phyloP scores from a whole-genome alignment of 2,113 vertebrate genomes.

The Ranitomeya imitator region DNA sequence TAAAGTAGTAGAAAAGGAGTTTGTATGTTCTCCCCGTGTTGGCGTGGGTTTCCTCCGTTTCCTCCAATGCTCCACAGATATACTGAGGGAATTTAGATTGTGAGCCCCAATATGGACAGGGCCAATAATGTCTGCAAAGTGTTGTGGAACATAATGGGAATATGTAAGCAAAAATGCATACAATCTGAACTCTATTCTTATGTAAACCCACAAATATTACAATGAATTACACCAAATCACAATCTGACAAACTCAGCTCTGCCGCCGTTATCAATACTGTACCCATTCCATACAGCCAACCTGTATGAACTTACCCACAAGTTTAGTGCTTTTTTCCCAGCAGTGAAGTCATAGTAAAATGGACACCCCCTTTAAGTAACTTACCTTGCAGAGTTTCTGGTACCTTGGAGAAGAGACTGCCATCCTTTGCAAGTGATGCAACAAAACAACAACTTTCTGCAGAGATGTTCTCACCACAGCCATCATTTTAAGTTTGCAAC shows the following conservation, averaged over 20 bases:
- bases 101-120: too few species aligned
- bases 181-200: not conserved
- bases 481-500: constrained; percentile 99
- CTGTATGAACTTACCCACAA: not conserved
- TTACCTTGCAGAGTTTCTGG: constrained; percentile 99
- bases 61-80: too few species aligned
- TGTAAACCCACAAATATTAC: not conserved
- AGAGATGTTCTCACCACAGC: constrained; percentile 98
- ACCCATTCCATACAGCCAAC: not conserved
- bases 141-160: too few species aligned
- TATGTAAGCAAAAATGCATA: not conserved
- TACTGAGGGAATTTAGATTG: too few species aligned
- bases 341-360: not conserved
- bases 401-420: constrained; percentile 98
- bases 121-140: too few species aligned
- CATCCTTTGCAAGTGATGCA: constrained; percentile 98
- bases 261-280: not conserved
- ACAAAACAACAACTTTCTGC: constrained; percentile 99
- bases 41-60: too few species aligned
- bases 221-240: not conserved
- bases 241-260: not conserved
- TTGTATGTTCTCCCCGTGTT: too few species aligned
- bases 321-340: constrained; percentile 10
- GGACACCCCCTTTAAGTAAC: constrained; percentile 63
- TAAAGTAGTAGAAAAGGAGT: not conserved